These are phyloP conservation scores for Agelas oroides DNA, from an alignment of 37 sponge, comb jelly and placozoan species.

Conservation along the genomic window DNA sequence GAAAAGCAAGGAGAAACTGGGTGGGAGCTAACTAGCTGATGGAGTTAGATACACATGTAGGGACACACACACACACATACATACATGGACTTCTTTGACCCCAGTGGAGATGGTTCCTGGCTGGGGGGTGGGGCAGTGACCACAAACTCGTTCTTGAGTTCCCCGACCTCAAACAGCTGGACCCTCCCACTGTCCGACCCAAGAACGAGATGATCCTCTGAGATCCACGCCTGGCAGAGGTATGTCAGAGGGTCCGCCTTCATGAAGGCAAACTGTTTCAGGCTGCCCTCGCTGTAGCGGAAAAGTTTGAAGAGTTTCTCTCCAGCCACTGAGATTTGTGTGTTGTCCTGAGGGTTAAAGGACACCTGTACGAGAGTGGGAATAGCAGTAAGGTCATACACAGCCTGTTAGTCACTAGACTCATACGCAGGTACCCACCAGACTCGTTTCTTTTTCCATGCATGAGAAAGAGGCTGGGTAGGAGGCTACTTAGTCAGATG, in stretches of 20 bases:
- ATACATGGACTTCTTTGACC: constrained; percentile 2
- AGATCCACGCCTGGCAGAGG: constrained; percentile 87
- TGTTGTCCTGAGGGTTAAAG: constrained; percentile 98
- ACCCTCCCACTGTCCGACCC: constrained; percentile 87
- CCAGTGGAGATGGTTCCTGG: background rate
- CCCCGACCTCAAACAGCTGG: constrained; percentile 92
- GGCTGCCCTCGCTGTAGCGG: constrained; percentile 88
- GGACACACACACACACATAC: background rate
- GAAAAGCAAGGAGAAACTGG: no score
- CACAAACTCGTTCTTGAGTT: constrained; percentile 88
- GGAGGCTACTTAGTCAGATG: no score
- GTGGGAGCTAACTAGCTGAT: no score
- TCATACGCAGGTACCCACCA: no score
- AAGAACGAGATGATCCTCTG: constrained; percentile 83
- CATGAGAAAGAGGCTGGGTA: no score
- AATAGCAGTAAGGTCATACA: no score
- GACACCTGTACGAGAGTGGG: constrained; percentile 73
- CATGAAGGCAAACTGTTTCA: constrained; percentile 90
- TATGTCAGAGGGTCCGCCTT: constrained; percentile 87
- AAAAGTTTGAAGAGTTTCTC: constrained; percentile 92
- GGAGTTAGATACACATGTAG: no score
- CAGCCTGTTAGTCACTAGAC: no score
- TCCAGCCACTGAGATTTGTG: constrained; percentile 91
- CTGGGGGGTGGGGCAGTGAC: constrained; percentile 1
- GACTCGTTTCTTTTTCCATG: no score